These are phyloP conservation scores for Chrysodeixis includens DNA, from an alignment of 2,888 invertebrate species.

Conservation along the genomic window DNA sequence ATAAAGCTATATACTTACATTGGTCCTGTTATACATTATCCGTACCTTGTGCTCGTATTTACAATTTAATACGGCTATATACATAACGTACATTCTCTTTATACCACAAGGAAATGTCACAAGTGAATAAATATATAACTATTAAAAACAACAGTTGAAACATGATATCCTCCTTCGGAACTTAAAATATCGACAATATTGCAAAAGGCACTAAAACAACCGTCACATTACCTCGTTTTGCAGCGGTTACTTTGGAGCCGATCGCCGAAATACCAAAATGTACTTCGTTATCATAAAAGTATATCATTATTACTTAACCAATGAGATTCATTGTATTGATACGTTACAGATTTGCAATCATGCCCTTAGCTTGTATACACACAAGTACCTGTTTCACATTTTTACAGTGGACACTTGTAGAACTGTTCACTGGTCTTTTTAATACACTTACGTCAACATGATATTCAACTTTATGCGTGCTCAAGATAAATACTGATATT, in stretches of 20 bases:
- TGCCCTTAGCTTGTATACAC: conserved; percentile 27
- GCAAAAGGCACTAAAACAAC: conserved; percentile 61
- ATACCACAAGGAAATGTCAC: conserved; percentile 72
- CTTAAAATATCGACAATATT: conserved; percentile 70
- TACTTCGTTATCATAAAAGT: conserved; percentile 60
- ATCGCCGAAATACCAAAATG: conserved; percentile 62
- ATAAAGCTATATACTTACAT: conserved; percentile 35
- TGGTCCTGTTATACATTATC: conserved; percentile 40
- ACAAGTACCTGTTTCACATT: conserved; percentile 25
- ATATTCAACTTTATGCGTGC: conserved; percentile 58
- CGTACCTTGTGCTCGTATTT: conserved; percentile 19
- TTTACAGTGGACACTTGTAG: conserved; percentile 27
- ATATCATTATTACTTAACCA: conserved; percentile 60
- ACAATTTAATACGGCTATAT: conserved; percentile 7
- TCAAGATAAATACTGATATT: conserved; percentile 65
- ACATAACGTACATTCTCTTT: conserved; percentile 50
- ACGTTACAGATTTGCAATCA: conserved; percentile 38
- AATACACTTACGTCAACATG: conserved; percentile 60
- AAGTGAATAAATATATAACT: conserved; percentile 51
- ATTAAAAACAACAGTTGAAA: conserved; percentile 65
- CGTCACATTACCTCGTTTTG: conserved; percentile 65
- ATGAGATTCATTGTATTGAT: conserved; percentile 55
- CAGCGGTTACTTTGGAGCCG: conserved; percentile 64
- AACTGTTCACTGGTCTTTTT: conserved; percentile 38
- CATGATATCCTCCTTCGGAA: conserved; percentile 66